These are phyloP conservation scores for Tanypteryx hageni DNA, from an alignment of 2,888 invertebrate species.

Conservation along the genomic window DNA sequence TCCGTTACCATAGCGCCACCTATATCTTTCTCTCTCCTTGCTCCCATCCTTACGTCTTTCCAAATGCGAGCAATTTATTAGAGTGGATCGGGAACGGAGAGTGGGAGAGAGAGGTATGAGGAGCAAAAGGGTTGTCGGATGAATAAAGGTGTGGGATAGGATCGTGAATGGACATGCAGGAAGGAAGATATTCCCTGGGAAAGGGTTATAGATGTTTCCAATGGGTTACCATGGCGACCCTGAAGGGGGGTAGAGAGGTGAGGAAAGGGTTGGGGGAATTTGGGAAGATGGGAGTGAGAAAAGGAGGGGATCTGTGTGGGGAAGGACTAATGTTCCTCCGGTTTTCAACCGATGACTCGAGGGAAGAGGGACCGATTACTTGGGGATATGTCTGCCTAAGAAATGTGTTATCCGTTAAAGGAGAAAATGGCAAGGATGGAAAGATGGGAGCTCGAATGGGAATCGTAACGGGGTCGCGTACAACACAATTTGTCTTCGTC, in stretches of 20 bases:
- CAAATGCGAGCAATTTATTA: slow-evolving; percentile 13
- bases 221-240: neutral
- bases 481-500: neutral
- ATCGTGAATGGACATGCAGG: neutral
- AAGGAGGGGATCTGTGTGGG: no score
- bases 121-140: neutral
- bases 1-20: neutral
- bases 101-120: no score
- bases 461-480: neutral
- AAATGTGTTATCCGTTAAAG: neutral
- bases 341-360: neutral
- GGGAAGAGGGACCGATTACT: neutral
- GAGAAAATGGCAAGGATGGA: neutral
- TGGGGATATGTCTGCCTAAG: neutral
- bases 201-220: neutral
- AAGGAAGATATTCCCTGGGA: neutral
- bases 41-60: no score
- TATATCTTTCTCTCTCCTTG: neutral
- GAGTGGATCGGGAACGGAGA: neutral
- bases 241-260: neutral
- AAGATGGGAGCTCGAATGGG: neutral
- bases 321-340: neutral
- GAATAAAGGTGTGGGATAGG: neutral
- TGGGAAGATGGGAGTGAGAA: no score
- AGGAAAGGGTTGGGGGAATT: no score